Evolutionary conservation across 2,888 invertebrate species (phyloP), one percentile per base, ranked within the genome.

Genomic region (Deladenus siricidicola): DNA sequence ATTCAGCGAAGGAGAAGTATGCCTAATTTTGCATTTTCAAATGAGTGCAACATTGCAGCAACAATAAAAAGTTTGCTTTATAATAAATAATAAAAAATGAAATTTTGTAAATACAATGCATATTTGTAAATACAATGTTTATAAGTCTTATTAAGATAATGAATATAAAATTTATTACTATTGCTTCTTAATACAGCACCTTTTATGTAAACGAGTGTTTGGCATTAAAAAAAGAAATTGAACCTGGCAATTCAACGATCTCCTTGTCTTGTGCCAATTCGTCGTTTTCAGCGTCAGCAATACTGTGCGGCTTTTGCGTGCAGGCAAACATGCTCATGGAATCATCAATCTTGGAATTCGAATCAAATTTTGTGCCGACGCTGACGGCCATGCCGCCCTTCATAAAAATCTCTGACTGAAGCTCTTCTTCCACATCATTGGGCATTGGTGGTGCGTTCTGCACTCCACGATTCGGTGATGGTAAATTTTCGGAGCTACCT

Each of bases 381-480:
- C 39, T 34, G 6, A 53, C 39, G n/a, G 34, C 53, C 2, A 53
- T 23, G n/a, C 53, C 53, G 24, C 53, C 53, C 14, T 53, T 53
- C 23, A 53, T 39, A 28, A 34, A 30, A 4, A 53, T 23, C 23
- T 53, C 53, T 6, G 47, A 47, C n/a, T 47, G 47, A 21, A 47
- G 47, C 47, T 47, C 47, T 34, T 30, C 30, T 34, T 53, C 53
- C n/a, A 53, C 39, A n/a, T 53, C 53, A 34, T 53, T 39, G 4
- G 53, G 53, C 30, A 53, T 34, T 34, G 39, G 39, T 34, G 39
- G 39, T 34, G 39, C 6, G 39, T 6, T 6, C 39, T 6, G 39
- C 14, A 14, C 39, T 14, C 8, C 6, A 10, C 8, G 8, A 34
- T 34, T 34, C 8, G 6, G 39, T 34, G 39, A 14, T 34, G 39